Evolutionary conservation across 53 echinoderm and acorn worm species (phyloP).

Genomic region (Mesocentrotus franciscanus): DNA sequence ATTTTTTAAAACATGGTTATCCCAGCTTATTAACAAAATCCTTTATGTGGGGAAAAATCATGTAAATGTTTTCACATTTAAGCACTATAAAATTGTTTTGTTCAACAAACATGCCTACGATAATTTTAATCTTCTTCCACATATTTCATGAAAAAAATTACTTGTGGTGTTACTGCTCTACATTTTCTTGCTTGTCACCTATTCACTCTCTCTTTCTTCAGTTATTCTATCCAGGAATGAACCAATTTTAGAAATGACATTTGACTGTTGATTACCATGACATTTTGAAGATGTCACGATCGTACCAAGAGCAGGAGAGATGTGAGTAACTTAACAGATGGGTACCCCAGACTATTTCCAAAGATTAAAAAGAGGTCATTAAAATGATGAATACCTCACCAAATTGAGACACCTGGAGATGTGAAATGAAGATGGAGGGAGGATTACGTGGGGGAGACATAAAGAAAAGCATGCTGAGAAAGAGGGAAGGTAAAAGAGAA

Average conservation of each 20-base stretch:
- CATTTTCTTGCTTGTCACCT: neutral
- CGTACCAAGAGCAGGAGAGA: neutral
- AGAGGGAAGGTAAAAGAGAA: neutral
- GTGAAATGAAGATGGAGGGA: neutral
- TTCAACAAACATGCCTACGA: neutral
- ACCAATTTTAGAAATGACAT: slow-evolving; percentile 28
- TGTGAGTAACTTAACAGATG: slow-evolving; percentile 33
- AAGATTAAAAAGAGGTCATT: slow-evolving; percentile 34
- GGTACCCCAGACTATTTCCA: neutral
- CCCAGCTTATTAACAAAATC: too few relatives aligned
- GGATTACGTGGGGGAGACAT: neutral
- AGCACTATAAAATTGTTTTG: too few relatives aligned
- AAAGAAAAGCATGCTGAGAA: neutral
- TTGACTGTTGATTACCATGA: slow-evolving; percentile 36
- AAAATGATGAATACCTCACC: slow-evolving; percentile 36
- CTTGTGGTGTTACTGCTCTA: neutral
- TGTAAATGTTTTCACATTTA: too few relatives aligned
- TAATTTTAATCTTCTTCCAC: neutral
- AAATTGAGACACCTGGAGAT: neutral
- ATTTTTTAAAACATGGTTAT: too few relatives aligned
- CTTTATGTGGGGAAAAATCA: too few relatives aligned
- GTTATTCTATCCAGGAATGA: neutral
- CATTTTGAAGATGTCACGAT: slow-evolving; percentile 21
- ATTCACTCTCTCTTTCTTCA: neutral
- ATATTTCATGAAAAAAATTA: neutral